Percentiles rank a stretch among this genome's conserved stretches.
Conservation (phyloP, 2,888 invertebrate species). For the Ophion costatus region DNA sequence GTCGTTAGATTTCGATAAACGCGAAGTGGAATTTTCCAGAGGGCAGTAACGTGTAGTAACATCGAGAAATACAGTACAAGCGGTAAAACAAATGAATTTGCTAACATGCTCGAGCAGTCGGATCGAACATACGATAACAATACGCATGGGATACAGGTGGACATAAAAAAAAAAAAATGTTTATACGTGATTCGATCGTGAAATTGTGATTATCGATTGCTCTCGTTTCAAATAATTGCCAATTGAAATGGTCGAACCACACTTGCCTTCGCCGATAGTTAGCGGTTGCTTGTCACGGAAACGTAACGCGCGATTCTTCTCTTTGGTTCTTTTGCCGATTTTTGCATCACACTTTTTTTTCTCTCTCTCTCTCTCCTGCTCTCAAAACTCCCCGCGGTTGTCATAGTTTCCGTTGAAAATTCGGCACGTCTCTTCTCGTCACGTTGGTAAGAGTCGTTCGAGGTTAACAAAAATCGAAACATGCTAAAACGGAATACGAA, state of each 20-base stretch:
- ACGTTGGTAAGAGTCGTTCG: neutral
- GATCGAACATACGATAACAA: slow-evolving; percentile 24
- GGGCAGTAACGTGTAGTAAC: slow-evolving; percentile 31
- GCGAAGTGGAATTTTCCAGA: slow-evolving; percentile 18
- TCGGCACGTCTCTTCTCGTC: slow-evolving; percentile 10
- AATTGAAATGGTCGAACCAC: slow-evolving; percentile 70
- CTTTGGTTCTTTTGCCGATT: slow-evolving; percentile 21
- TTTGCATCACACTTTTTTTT: slow-evolving; percentile 13
- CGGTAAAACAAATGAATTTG: slow-evolving; percentile 48
- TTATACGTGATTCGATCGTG: slow-evolving; percentile 21
- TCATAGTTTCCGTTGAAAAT: slow-evolving; percentile 10
- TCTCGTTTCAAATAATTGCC: neutral
- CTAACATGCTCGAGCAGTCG: slow-evolving; percentile 65
- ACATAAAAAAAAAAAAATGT: slow-evolving; percentile 12
- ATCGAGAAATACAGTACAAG: slow-evolving; percentile 48
- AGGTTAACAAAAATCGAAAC: slow-evolving; percentile 33
- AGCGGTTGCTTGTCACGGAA: slow-evolving; percentile 80
- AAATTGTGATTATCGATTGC: slow-evolving; percentile 1
- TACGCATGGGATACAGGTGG: slow-evolving; percentile 15
- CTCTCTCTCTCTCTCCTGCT: no score
- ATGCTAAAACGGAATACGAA: slow-evolving; percentile 41
- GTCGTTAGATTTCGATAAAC: slow-evolving; percentile 19
- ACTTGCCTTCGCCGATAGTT: slow-evolving; percentile 83
- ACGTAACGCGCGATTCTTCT: slow-evolving; percentile 40
- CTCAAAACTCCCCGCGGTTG: neutral